Conservation (phyloP, 2,113 vertebrate species). For the Sapayoa aenigma region DNA sequence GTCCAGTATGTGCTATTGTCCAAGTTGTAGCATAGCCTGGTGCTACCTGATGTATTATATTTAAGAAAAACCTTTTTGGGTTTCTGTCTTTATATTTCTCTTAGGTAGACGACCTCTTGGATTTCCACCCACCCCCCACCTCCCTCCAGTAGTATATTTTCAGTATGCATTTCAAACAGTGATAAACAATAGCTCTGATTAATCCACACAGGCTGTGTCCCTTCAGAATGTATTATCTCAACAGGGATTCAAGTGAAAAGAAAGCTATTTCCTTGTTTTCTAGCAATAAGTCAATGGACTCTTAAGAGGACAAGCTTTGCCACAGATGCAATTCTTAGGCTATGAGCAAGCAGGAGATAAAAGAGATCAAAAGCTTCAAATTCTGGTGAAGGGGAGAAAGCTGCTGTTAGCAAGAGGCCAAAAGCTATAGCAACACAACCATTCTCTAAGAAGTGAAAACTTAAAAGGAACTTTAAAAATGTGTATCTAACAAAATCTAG, state of each 20-base stretch:
- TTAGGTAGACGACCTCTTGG: neutral
- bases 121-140: neutral
- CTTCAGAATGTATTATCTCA: slow-evolving; percentile 66
- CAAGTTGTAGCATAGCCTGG: neutral
- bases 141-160: slow-evolving; percentile 3
- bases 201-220: slow-evolving; percentile 14
- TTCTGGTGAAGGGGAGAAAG: slow-evolving; percentile 18
- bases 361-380: slow-evolving; percentile 62
- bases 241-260: slow-evolving; percentile 52
- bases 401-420: slow-evolving; percentile 32
- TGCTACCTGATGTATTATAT: neutral
- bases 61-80: neutral
- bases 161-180: slow-evolving; percentile 49
- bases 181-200: slow-evolving; percentile 58
- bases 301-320: slow-evolving; percentile 55
- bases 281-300: slow-evolving; percentile 60
- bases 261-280: slow-evolving; percentile 65
- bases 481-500: slow-evolving; percentile 47
- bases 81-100: neutral
- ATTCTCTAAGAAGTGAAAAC: slow-evolving; percentile 52
- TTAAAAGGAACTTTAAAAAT: slow-evolving; percentile 62
- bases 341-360: slow-evolving; percentile 53
- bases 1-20: neutral
- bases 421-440: slow-evolving; percentile 42
- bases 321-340: slow-evolving; percentile 53